These are phyloP conservation scores for Sebastes alutus DNA, from an alignment of 2,797 vertebrate genomes.

Conservation along the genomic window DNA sequence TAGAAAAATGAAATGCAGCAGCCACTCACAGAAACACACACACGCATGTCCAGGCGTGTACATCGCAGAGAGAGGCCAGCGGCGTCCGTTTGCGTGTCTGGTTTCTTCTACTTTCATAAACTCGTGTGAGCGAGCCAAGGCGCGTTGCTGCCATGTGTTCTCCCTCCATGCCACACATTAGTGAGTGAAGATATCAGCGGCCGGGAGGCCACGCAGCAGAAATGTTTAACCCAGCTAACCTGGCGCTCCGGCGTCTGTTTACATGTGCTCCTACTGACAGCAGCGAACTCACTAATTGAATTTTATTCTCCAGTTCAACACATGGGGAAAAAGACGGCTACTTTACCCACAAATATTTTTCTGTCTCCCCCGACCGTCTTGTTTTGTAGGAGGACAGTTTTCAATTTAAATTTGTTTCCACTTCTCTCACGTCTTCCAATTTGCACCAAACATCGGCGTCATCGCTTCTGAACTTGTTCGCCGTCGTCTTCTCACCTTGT, in stretches of 20 bases:
- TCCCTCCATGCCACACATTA: constrained; percentile 67
- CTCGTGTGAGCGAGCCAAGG: constrained; percentile 47
- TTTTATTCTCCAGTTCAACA: constrained; percentile 59
- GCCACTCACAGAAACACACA: constrained; percentile 52
- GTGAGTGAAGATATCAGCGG: constrained; percentile 59
- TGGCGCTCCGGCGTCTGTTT: constrained; percentile 51
- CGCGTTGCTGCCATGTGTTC: constrained; percentile 73
- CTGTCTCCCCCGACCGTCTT: constrained; percentile 49
- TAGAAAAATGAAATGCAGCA: constrained; percentile 76
- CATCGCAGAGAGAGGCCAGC: constrained; percentile 20
- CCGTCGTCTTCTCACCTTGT: constrained; percentile 51
- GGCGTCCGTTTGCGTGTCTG: constrained; percentile 75
- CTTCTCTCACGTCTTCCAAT: constrained; percentile 45
- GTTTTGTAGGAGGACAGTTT: constrained; percentile 49
- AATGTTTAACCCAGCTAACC: constrained; percentile 52
- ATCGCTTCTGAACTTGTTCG: constrained; percentile 13
- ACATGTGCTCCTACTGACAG: constrained; percentile 60
- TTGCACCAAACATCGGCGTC: constrained; percentile 36
- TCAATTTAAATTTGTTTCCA: constrained; percentile 62
- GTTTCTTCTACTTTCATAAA: constrained; percentile 59
- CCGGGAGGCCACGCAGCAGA: constrained; percentile 45
- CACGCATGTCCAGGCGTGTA: constrained; percentile 40
- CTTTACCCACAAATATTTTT: constrained; percentile 65
- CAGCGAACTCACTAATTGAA: constrained; percentile 50
- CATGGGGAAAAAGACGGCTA: constrained; percentile 54